Base-by-base conservation (phyloP, 1,140 invertebrate genomes). In the Drosophila arawakana region DNA sequence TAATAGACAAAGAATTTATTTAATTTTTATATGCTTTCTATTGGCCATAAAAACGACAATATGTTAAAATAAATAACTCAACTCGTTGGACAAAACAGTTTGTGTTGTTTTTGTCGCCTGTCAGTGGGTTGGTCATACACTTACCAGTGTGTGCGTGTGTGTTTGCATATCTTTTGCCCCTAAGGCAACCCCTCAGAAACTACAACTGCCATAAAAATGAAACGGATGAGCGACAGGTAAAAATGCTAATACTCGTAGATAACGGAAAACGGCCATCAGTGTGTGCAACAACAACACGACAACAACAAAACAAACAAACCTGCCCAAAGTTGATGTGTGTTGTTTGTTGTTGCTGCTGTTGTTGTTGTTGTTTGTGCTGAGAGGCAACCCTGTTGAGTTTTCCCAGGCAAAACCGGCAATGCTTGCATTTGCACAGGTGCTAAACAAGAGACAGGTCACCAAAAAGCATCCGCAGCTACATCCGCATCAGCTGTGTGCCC, bases 391-490 rank as follows among this genome's bases (percentile, higher is more conserved):
- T 74, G 58, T 70, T 58, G 66, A 70, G 50, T 76, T 72, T 76
- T 76, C 74, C 70, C 74, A 76, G 62, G 50, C 68, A 21, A 47
- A 55, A 63, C 43, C 60, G 47, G 71, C 57, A 13, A 50, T 73
- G 47, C 54, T 57, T 68, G 73, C 70, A 84, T 85, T 85, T 85
- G 82, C 79, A 85, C 82, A 85, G 82, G 82, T 85, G 82, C 52
- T 68, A 59, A 66, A 52, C 6, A 35, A 25, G 61, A 39, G 50
- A 62, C 35, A 44, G 15, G 37, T 55, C 11, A 58, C 2, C 34
- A 7, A 30, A 10, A 21, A 50, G 46, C 52, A 62, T 62, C 70
- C 71, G 61, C 71, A 77, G 69, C 73, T 55, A 49, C 57, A 66
- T 61, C 55, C 58, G 61, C 57, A 59, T 59, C 41, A 30, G 21